Conservation (phyloP, 2,888 invertebrate genomes). For the Hirtodrosophila histrioides region DNA sequence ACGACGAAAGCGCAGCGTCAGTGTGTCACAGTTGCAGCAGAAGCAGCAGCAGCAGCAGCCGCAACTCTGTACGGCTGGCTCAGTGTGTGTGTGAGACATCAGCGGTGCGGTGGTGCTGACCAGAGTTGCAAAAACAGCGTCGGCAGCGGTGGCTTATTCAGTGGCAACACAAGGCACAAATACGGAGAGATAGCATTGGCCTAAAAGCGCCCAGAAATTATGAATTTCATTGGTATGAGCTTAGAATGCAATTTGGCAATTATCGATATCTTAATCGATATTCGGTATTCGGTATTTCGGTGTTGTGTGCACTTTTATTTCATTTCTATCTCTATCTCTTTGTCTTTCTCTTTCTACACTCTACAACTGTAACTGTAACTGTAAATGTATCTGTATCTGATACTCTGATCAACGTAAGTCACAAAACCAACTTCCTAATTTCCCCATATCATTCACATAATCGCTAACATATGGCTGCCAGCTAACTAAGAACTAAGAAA, state of each 20-base stretch:
- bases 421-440: slow-evolving; percentile 21
- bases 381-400: slow-evolving; percentile 36
- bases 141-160: slow-evolving; percentile 35
- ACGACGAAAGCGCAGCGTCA: slow-evolving; percentile 46
- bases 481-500: slow-evolving; percentile 34
- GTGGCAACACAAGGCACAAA: slow-evolving; percentile 43
- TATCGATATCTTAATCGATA: not conserved
- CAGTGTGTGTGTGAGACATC: slow-evolving; percentile 50
- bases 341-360: slow-evolving; percentile 27
- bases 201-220: slow-evolving; percentile 85
- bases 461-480: slow-evolving; percentile 59
- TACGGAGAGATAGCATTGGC: slow-evolving; percentile 84
- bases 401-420: slow-evolving; percentile 65
- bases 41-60: slow-evolving; percentile 26
- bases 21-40: slow-evolving; percentile 70
- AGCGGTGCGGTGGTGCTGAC: slow-evolving; percentile 50
- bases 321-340: slow-evolving; percentile 31
- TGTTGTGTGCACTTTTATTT: slow-evolving; percentile 41
- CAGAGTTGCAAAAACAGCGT: slow-evolving; percentile 47
- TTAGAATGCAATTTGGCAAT: too few relatives aligned
- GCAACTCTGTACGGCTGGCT: slow-evolving; percentile 10
- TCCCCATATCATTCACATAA: slow-evolving; percentile 11
- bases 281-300: slow-evolving; percentile 2
- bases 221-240: slow-evolving; percentile 85
- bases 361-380: slow-evolving; percentile 39